A percentile compares a stretch with the other conserved stretches of the same genome.
Conservation (phyloP, 2,113 vertebrate genomes). For the Passer domesticus region DNA sequence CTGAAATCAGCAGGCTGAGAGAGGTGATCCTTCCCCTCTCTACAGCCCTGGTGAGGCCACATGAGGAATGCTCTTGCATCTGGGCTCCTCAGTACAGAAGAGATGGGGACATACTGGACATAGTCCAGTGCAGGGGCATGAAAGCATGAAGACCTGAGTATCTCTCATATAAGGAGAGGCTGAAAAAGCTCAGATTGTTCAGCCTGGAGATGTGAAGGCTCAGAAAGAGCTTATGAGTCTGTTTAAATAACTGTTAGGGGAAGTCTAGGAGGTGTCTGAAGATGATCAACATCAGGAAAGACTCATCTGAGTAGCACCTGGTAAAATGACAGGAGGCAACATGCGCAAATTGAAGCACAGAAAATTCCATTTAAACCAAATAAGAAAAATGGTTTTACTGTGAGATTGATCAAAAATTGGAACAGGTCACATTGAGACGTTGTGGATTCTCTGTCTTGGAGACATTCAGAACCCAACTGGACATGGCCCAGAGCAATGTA, state of each 20-base stretch:
- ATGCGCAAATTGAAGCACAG: background rate
- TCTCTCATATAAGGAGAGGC: background rate
- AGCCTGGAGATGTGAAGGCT: background rate
- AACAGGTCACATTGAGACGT: background rate
- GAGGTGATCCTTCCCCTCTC: background rate
- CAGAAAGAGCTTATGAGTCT: background rate
- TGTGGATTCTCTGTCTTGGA: background rate
- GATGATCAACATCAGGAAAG: background rate
- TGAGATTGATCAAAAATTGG: background rate
- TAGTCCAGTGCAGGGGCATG: background rate
- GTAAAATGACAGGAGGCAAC: background rate
- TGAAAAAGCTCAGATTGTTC: background rate
- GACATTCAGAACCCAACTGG: background rate
- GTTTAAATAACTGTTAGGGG: background rate
- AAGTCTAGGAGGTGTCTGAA: background rate
- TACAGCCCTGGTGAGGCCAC: background rate
- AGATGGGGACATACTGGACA: background rate
- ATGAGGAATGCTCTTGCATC: rapidly evolving
- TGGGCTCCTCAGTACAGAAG: background rate
- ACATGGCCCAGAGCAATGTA: background rate
- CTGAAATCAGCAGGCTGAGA: background rate
- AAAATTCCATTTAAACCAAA: background rate
- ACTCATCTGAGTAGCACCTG: background rate
- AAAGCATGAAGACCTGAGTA: background rate
- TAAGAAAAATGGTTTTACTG: background rate